A percentile compares a stretch with the other conserved stretches of the same genome.
These are phyloP conservation scores for Anticlea derivata DNA, from an alignment of 2,888 invertebrate species.

Conservation along the genomic window DNA sequence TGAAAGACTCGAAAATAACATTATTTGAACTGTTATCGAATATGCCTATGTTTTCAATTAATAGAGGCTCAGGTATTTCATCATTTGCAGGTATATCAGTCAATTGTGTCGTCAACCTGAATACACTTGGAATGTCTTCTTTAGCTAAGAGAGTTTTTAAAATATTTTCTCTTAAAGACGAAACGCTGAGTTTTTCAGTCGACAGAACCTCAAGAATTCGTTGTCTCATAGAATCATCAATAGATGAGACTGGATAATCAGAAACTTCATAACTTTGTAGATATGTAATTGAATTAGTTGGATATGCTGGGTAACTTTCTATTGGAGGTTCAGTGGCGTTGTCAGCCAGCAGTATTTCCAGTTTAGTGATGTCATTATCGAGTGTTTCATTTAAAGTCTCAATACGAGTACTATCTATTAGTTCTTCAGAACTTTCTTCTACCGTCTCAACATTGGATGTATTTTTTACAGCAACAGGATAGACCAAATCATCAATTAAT, in stretches of 20 bases:
- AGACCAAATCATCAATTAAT: background rate
- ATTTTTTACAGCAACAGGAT: background rate
- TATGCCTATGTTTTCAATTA: background rate
- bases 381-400: background rate
- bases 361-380: background rate
- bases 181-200: background rate
- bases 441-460: background rate
- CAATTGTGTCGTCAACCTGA: background rate
- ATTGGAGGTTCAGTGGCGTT: background rate
- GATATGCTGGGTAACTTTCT: background rate
- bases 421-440: background rate
- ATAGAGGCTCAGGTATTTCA: background rate
- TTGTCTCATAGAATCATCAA: constrained; percentile 3
- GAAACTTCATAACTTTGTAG: background rate
- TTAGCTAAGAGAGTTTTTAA: constrained; percentile 2
- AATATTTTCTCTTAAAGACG: constrained; percentile 8
- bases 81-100: background rate
- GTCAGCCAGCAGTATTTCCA: background rate
- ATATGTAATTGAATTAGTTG: background rate
- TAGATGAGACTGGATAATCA: background rate
- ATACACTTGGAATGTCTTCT: constrained; percentile 1
- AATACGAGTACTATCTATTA: background rate
- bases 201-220: constrained; percentile 9
- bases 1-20: too few relatives aligned
- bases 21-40: too few relatives aligned